Base-by-base conservation (phyloP, 2,888 invertebrate genomes). In the Zaprionus lineosus region DNA sequence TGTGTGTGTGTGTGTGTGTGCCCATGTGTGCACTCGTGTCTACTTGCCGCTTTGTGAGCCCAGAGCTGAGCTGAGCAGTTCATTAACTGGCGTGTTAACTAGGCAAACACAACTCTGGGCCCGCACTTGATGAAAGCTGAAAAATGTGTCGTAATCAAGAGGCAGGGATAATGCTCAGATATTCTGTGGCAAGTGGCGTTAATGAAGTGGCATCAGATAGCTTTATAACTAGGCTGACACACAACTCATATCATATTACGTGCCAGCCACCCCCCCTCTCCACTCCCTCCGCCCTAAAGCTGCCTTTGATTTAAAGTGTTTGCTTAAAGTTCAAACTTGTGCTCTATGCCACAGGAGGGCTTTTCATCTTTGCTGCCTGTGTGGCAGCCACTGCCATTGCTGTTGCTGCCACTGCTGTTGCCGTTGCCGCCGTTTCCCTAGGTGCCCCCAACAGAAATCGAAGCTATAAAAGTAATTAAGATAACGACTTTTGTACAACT, bases 391-490 rank as follows among this genome's bases (percentile, higher is more conserved):
- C 39, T 51, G 24, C 28, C 29, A 33, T 36, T 57, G 37, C 43
- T 60, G 36, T 41, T 51, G 57, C 37, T 26, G 7, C 21, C 37
- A 2, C 33, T 33, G 29, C 34, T 55, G 52, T 36, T 37, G 18
- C 24, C 52, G 26, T 43, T 52, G 26, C 29, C 31, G 39, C 29
- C 29, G 34, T 34, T 46, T 57, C n/a, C n/a, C n/a, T n/a, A n/a
- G 52, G 59, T 26, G 18, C 48, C 50, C 40, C 56, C 51, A 31
- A 53, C 66, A 65, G 68, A 75, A 84, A 86, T 86, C 86, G 85
- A 84, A 79, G 84, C 84, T 79, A 73, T 84, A 84, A 78, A 86
- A 86, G 86, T 86, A 86, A 86, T 86, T 86, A 86, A 86, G 86
- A 86, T 86, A 86, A 86, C 84, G 84, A 86, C 79, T 86, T 86